phyloP scores from a whole-genome alignment of 2,797 vertebrate species.

The Decapterus maruadsi region DNA sequence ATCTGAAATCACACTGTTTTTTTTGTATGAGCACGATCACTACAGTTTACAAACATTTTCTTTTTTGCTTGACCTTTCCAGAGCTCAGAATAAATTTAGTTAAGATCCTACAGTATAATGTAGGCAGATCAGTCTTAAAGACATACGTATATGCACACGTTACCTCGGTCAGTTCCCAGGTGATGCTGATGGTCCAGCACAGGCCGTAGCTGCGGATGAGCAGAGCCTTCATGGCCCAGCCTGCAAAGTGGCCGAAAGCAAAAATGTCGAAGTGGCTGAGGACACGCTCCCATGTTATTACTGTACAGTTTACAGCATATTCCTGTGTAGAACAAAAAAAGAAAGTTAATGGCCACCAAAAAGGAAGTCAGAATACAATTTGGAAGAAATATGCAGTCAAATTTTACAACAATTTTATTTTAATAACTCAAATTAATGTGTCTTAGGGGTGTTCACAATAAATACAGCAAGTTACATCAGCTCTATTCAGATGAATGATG shows the following conservation, averaged over 20 bases:
- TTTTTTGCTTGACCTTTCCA: not conserved
- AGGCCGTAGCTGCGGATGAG: constrained; percentile 96
- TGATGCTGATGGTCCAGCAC: constrained; percentile 99
- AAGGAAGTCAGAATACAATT: not conserved
- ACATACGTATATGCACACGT: constrained; percentile 73
- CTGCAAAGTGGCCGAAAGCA: constrained; percentile 97
- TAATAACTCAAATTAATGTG: not conserved
- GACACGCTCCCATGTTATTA: constrained; percentile 95
- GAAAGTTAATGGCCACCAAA: not conserved
- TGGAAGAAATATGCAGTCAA: not conserved
- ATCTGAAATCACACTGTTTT: not conserved
- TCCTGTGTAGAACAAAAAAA: constrained; percentile 85
- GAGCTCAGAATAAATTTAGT: not conserved
- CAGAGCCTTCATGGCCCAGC: constrained; percentile 97
- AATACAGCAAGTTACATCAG: no score
- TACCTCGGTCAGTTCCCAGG: constrained; percentile 99
- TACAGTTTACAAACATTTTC: constrained; percentile 3
- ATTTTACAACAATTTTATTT: not conserved
- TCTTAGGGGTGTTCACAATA: not conserved
- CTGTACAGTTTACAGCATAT: constrained; percentile 95
- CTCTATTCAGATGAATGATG: not conserved
- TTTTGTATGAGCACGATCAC: not conserved
- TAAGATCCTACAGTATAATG: not conserved
- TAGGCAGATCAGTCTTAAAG: not conserved
- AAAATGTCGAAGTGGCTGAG: constrained; percentile 97